phyloP scores from a whole-genome alignment of 2,888 invertebrate genomes.

The Xanthorhoe designata region DNA sequence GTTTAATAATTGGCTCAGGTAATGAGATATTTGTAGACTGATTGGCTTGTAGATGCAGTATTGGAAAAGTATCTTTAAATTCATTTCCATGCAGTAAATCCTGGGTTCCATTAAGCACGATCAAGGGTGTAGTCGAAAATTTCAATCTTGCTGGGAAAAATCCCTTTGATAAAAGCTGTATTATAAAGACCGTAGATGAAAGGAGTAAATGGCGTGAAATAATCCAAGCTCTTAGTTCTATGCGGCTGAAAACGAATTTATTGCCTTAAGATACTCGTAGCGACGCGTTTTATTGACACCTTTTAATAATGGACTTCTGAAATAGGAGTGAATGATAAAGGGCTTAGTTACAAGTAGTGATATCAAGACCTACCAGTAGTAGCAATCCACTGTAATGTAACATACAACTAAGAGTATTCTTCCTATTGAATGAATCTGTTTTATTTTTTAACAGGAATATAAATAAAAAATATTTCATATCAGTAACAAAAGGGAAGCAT shows the following conservation, averaged over 20 bases:
- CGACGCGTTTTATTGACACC: slow-evolving; percentile 74
- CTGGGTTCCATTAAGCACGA: slow-evolving; percentile 65
- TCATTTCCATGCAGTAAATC: slow-evolving; percentile 48
- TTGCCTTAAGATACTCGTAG: slow-evolving; percentile 73
- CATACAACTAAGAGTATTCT: too few relatives aligned
- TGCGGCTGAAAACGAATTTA: slow-evolving; percentile 82
- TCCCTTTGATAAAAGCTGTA: slow-evolving; percentile 72
- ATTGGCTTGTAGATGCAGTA: slow-evolving; percentile 28
- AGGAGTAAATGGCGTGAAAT: slow-evolving; percentile 83
- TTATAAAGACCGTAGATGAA: slow-evolving; percentile 80
- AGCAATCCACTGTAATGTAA: neutral
- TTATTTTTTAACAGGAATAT: too few relatives aligned
- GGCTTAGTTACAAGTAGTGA: slow-evolving; percentile 1
- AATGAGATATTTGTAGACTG: slow-evolving; percentile 5
- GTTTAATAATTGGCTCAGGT: neutral
- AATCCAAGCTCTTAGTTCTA: slow-evolving; percentile 83
- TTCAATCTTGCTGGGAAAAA: slow-evolving; percentile 72
- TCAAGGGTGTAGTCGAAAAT: slow-evolving; percentile 68
- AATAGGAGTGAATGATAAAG: slow-evolving; percentile 16
- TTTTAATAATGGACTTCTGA: slow-evolving; percentile 53
- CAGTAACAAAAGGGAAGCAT: too few relatives aligned
- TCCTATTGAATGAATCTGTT: too few relatives aligned
- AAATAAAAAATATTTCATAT: too few relatives aligned
- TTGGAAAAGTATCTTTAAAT: slow-evolving; percentile 14
- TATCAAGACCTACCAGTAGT: neutral